These are phyloP conservation scores for Brienomyrus brachyistius DNA, from an alignment of 2,113 vertebrate genomes.

Conservation along the genomic window DNA sequence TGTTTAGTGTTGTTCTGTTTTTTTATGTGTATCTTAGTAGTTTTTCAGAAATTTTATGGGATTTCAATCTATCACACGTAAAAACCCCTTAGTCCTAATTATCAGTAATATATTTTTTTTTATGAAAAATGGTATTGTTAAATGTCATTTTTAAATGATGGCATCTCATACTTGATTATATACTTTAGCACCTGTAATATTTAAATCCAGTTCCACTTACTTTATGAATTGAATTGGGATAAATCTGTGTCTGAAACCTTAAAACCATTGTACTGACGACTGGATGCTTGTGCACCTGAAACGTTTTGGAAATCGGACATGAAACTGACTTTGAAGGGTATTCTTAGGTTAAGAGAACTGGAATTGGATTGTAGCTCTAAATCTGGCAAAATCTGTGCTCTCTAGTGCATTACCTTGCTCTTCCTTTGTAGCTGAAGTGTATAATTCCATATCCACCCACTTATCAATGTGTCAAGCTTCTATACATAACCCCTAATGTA, in stretches of 20 bases:
- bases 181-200: not conserved
- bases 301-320: not conserved
- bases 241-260: not conserved
- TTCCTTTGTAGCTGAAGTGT: not conserved
- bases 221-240: not conserved
- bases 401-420: not conserved
- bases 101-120: not conserved
- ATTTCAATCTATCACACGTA: not conserved
- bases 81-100: not conserved
- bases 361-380: not conserved
- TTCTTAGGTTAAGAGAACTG: not conserved
- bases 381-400: not conserved
- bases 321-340: not conserved
- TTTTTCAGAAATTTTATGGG: not conserved
- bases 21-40: not conserved
- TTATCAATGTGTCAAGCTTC: not conserved
- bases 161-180: not conserved
- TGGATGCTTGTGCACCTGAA: not conserved
- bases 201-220: not conserved
- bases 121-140: not conserved
- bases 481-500: not conserved
- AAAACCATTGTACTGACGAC: not conserved
- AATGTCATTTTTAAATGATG: not conserved
- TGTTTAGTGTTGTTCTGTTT: not conserved
- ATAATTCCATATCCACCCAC: not conserved